These are phyloP conservation scores for Alviniconcha strummeri DNA, from an alignment of 2,888 invertebrate genomes.

Conservation along the genomic window DNA sequence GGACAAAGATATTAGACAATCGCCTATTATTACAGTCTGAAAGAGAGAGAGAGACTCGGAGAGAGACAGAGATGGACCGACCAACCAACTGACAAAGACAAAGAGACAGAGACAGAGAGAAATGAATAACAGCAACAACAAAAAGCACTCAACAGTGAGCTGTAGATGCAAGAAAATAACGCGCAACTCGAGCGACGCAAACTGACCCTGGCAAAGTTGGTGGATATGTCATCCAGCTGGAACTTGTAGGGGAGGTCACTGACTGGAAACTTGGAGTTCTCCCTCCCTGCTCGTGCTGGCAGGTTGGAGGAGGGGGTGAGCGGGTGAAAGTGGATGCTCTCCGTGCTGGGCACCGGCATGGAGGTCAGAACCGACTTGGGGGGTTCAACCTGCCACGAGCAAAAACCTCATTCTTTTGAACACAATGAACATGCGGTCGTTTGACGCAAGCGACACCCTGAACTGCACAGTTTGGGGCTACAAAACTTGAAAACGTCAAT, in stretches of 20 bases:
- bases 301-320: slow-evolving; percentile 62
- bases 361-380: slow-evolving; percentile 81
- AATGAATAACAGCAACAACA: too few species aligned
- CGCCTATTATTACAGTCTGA: too few species aligned
- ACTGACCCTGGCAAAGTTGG: slow-evolving; percentile 89
- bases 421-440: not conserved
- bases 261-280: slow-evolving; percentile 60
- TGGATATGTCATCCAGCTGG: slow-evolving; percentile 86
- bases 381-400: slow-evolving; percentile 78
- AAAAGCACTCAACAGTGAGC: too few species aligned
- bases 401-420: too few species aligned
- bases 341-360: slow-evolving; percentile 84
- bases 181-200: not conserved
- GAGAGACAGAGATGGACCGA: too few species aligned
- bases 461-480: too few species aligned
- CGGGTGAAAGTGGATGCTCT: slow-evolving; percentile 80
- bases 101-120: too few species aligned
- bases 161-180: too few species aligned
- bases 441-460: not conserved
- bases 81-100: too few species aligned
- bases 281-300: slow-evolving; percentile 37
- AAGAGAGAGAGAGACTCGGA: too few species aligned
- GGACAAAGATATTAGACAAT: too few species aligned
- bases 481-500: too few species aligned
- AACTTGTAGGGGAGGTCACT: slow-evolving; percentile 83